Base-by-base conservation (phyloP, 2,888 invertebrate species). In the Rhagophthalmus giganteus region DNA sequence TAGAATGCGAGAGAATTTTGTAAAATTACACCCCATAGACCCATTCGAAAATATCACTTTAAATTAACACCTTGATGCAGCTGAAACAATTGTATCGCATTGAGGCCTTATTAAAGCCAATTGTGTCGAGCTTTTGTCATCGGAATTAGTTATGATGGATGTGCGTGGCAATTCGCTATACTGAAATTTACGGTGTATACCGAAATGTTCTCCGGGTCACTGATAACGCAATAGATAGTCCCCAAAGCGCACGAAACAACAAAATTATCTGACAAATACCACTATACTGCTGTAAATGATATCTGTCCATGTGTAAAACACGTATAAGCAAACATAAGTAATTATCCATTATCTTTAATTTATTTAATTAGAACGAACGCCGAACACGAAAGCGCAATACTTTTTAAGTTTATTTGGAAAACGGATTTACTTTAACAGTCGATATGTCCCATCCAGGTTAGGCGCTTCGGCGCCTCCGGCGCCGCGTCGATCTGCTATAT, bases 21-120 rank as follows among this genome's bases (percentile, higher is more conserved):
- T 53, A 54, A 56, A 63, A 62, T 58, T 57, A 54, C 56, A 61
- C 62, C 61, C 62, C 38, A 57, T 49, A 57, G 62, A 61, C 54
- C 57, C 52, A 52, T 60, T 55, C 46, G 51, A 57, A 60, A 63
- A 60, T 60, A 62, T 59, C 54, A 55, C 45, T 42, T 45, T 54
- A 56, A 62, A 58, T 60, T 57, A 59, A 58, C 57, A 61, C 55
- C 58, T 58, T 60, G 57, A 62, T 62, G 56, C 57, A 60, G 44
- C 50, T 45, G 49, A 54, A 55, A 54, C 52, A 54, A 55, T 57
- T 55, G 46, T 54, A 53, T 55, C 51, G 41, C 45, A 37, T 45
- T 26, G 16, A 20, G 32, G 33, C 32, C 54, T 56, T 46, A 50
- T 54, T 51, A 51, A 38, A 37, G 30, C 11, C 50, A 47, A 46